Percentiles rank a stretch among this genome's conserved stretches.
These are phyloP conservation scores for Trimorus sp. DNA, from an alignment of 2,888 invertebrate genomes.

Conservation along the genomic window DNA sequence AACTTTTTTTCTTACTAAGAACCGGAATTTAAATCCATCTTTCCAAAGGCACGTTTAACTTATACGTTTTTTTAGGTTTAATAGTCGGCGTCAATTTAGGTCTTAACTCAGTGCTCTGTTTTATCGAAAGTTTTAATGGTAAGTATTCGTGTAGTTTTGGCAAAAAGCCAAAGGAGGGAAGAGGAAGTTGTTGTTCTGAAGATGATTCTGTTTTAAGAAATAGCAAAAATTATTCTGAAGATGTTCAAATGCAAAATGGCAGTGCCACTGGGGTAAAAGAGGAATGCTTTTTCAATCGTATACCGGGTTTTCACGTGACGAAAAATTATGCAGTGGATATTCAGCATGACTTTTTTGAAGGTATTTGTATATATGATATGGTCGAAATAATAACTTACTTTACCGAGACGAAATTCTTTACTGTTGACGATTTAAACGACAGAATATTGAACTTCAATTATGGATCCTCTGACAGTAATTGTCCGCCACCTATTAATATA, in stretches of 20 bases:
- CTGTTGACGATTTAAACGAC: constrained; percentile 53
- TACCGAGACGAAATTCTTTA: constrained; percentile 35
- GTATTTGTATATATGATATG: constrained; percentile 39
- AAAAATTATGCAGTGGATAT: constrained; percentile 31
- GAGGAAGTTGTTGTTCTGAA: background rate
- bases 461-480: constrained; percentile 30
- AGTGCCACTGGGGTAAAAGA: background rate
- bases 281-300: constrained; percentile 4
- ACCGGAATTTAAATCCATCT: constrained; percentile 48
- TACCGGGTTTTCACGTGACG: constrained; percentile 21
- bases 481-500: constrained; percentile 34
- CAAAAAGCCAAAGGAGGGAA: constrained; percentile 4
- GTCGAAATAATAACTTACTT: constrained; percentile 44
- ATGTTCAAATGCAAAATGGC: background rate
- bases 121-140: constrained; percentile 21
- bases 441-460: constrained; percentile 40
- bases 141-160: constrained; percentile 26
- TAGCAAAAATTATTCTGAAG: constrained; percentile 8
- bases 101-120: constrained; percentile 7
- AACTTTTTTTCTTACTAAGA: no score
- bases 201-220: constrained; percentile 1
- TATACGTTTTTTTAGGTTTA: constrained; percentile 1
- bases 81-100: constrained; percentile 28
- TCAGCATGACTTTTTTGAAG: constrained; percentile 37
- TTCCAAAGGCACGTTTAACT: background rate